Base-by-base conservation (phyloP, 2,797 vertebrate species). In the Gorsachius magnificus region DNA sequence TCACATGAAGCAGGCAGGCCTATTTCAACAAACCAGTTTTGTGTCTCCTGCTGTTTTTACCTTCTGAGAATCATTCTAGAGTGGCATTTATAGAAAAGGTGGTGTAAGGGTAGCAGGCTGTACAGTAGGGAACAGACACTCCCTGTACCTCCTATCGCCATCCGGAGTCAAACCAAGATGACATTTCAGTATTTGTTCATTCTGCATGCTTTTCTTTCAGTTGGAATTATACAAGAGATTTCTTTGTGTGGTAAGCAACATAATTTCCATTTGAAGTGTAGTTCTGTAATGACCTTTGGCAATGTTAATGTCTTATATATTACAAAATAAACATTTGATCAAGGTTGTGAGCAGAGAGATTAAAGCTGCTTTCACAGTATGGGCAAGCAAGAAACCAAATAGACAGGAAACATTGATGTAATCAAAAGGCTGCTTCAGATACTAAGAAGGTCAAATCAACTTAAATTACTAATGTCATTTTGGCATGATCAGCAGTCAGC, bases 191-290 rank as follows among this genome's bases (percentile, higher is more conserved):
- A 53, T 80, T 95, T 90, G 60, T 94, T 92, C 31, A 57, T n/a
- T 41, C 43, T 61, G 38, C 36, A 63, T 43, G 35, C 48, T 87
- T 93, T 95, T 78, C 46, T 60, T 88, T 81, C 61, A 26, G 35
- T 78, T 78, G 66, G 72, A 86, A 72, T 83, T 85, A 74, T 16
- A 89, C 68, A 95, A 90, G 22, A 92, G 79, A 48, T 72, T 54
- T 93, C 76, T 92, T 71, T 96, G 82, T 95, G 82, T 72, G 35
- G 56, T 68, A 85, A 91, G 89, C 72, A 92, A 91, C 88, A 79
- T 83, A 77, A 48, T 89, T 92, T 85, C 92, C 68, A 53, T 65
- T 86, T 79, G 75, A 92, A 78, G 15, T 76, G 36, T 46, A 66
- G 78, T 95, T 93, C 79, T 94, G 50, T 78, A 83, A 89, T 77